These are phyloP conservation scores for Perizoma flavofasciatum DNA, from an alignment of 2,888 invertebrate species.

Conservation along the genomic window DNA sequence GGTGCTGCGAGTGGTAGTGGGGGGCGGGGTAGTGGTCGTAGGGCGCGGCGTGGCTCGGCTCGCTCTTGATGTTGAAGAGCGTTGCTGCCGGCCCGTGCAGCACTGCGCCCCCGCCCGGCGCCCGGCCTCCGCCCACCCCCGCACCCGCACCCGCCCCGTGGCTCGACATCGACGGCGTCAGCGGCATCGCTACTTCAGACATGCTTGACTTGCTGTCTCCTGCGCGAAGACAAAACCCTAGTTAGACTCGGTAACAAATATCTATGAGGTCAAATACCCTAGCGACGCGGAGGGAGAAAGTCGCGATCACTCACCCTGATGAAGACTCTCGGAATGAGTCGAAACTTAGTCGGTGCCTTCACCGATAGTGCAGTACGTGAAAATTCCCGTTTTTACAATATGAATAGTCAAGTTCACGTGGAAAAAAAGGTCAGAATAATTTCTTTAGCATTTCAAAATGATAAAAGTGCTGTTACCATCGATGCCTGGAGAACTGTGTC, in stretches of 20 bases:
- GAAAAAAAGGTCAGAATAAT: too few relatives aligned
- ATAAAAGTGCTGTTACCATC: slow-evolving; percentile 55
- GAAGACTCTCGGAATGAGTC: too few relatives aligned
- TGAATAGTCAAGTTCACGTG: too few relatives aligned
- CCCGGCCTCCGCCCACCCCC: slow-evolving; percentile 56
- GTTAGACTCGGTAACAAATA: background rate
- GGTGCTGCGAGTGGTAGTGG: slow-evolving; percentile 78
- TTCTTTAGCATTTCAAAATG: background rate
- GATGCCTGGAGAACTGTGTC: slow-evolving; percentile 70
- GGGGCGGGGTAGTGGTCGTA: slow-evolving; percentile 61
- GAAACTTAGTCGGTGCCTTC: too few relatives aligned
- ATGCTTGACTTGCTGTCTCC: slow-evolving; percentile 73
- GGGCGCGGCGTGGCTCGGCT: slow-evolving; percentile 60
- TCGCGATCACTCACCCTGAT: too few relatives aligned
- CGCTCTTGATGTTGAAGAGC: slow-evolving; percentile 78
- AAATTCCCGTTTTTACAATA: too few relatives aligned
- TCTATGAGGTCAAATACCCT: too few relatives aligned
- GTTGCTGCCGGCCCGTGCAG: slow-evolving; percentile 61
- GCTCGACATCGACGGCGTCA: slow-evolving; percentile 61
- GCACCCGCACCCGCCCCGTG: slow-evolving; percentile 30
- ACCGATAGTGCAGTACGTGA: too few relatives aligned
- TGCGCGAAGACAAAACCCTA: slow-evolving; percentile 19
- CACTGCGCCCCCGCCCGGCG: slow-evolving; percentile 58
- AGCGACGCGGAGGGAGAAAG: too few relatives aligned
- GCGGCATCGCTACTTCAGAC: slow-evolving; percentile 73